Evolutionary conservation across 2,797 vertebrate genomes (phyloP).

Genomic region (Manis javanica): DNA sequence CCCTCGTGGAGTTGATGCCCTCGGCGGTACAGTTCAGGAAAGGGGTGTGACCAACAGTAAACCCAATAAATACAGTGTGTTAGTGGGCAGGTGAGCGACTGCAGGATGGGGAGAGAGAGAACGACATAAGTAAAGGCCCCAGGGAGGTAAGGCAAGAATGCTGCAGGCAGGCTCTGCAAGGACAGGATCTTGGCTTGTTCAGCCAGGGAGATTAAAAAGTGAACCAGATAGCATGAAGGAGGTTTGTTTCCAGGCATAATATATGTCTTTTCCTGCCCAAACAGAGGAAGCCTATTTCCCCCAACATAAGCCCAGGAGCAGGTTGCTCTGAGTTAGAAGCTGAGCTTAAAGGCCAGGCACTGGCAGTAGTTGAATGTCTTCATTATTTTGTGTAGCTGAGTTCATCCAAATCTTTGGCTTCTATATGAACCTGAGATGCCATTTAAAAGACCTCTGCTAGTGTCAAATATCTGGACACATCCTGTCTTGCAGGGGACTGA

Average conservation of each 20-base stretch:
- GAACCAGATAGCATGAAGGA: constrained; percentile 56
- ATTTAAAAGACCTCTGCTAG: neutral
- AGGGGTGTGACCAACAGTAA: neutral
- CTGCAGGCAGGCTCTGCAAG: neutral
- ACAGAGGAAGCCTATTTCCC: constrained; percentile 78
- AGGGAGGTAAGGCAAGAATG: neutral
- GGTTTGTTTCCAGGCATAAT: constrained; percentile 65
- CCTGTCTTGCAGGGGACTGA: neutral
- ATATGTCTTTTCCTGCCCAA: constrained; percentile 79
- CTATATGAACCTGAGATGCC: constrained; percentile 75
- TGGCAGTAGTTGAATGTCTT: constrained; percentile 42
- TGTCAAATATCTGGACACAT: neutral
- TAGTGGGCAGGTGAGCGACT: too few species aligned
- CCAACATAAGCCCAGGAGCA: constrained; percentile 74
- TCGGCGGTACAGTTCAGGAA: too few species aligned
- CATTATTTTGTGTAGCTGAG: constrained; percentile 49
- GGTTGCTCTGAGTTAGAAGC: constrained; percentile 75
- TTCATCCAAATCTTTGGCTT: constrained; percentile 81
- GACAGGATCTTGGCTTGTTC: too few species aligned
- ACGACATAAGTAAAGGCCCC: neutral
- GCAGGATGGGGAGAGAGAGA: neutral
- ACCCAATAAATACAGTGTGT: fast-evolving
- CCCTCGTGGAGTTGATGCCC: neutral
- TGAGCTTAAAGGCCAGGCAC: constrained; percentile 70
- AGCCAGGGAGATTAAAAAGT: neutral